These are phyloP conservation scores for Isurus oxyrinchus DNA, from an alignment of 2,113 vertebrate species.

Conservation along the genomic window DNA sequence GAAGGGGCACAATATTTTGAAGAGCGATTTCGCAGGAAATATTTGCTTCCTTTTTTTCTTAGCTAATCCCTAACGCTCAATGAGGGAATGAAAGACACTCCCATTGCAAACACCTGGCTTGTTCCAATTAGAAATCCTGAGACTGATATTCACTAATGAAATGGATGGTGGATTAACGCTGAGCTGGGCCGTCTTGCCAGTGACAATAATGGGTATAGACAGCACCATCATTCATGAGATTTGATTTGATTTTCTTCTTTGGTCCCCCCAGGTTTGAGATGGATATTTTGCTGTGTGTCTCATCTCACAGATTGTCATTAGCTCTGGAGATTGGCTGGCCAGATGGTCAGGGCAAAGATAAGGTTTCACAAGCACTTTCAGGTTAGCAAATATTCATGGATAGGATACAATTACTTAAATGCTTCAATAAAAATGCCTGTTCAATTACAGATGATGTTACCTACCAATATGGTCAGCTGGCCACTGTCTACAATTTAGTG, in stretches of 20 bases:
- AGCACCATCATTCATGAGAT: constrained; percentile 39
- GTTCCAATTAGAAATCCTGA: constrained; percentile 35
- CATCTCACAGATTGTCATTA: constrained; percentile 42
- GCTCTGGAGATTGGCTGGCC: constrained; percentile 39
- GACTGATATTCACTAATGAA: constrained; percentile 39
- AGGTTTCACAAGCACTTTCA: constrained; percentile 42
- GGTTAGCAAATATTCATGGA: constrained; percentile 41
- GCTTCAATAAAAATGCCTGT: constrained; percentile 15
- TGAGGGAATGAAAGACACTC: not conserved
- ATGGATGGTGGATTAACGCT: constrained; percentile 39
- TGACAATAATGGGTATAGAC: constrained; percentile 41
- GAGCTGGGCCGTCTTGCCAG: not conserved
- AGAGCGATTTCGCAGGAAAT: not conserved
- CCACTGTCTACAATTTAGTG: not conserved
- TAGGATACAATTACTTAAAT: constrained; percentile 42
- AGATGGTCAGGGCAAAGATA: constrained; percentile 45
- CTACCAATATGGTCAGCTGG: not conserved
- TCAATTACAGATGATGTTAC: constrained; percentile 11
- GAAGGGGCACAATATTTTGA: not conserved
- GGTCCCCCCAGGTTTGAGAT: constrained; percentile 43
- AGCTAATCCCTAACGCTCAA: no score
- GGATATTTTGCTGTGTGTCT: constrained; percentile 41
- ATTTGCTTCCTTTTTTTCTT: not conserved
- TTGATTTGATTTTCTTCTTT: constrained; percentile 42
- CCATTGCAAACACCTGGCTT: constrained; percentile 39